Evolutionary conservation across 2,113 vertebrate species (phyloP), one percentile per base, ranked within the genome.

Genomic region (Colinus virginianus): DNA sequence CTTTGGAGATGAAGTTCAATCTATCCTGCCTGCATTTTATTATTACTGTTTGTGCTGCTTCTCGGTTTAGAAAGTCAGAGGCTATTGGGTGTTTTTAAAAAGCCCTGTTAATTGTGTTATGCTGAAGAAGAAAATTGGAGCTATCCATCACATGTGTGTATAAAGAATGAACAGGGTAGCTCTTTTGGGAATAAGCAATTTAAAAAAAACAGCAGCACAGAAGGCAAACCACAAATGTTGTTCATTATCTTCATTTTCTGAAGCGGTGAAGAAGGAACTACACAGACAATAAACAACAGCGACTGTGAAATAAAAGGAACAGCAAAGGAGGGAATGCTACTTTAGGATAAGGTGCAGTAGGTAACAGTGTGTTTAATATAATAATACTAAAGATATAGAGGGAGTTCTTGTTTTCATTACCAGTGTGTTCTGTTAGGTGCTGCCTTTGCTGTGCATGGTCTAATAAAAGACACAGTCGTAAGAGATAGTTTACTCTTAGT

Each of bases 1-100:
- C 77, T 93, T 88, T 76, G 62, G 67, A 84, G 66, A 58, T 96
- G 40, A 94, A 93, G 88, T 87, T 94, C 88, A 81, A 11, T 87
- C 81, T 81, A 61, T 32, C 34, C 49, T 92, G 16, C 80, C 70
- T 87, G 43, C 46, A 49, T 90, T 88, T 62, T 78, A 83, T 90
- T 91, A 93, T 45, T 86, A 92, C 70, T 86, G 38, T 51, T 86
- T 88, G 68, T 23, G 15, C 21, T 87, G 38, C 32, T 48, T 66
- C 21, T 51, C 38, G 7, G 32, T 69, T 83, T 74, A 70, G 90
- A 56, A 75, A 68, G 26, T 67, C 79, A 76, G 15, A 72, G 23
- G 56, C 48, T 84, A 28, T 22, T 88, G 13, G 34, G 19, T 34
- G 36, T 93, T 78, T 56, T 49, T 76, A 74, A 81, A 86, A 82